Conservation (phyloP, 2,888 invertebrate genomes). For the Rotaria sp. region DNA sequence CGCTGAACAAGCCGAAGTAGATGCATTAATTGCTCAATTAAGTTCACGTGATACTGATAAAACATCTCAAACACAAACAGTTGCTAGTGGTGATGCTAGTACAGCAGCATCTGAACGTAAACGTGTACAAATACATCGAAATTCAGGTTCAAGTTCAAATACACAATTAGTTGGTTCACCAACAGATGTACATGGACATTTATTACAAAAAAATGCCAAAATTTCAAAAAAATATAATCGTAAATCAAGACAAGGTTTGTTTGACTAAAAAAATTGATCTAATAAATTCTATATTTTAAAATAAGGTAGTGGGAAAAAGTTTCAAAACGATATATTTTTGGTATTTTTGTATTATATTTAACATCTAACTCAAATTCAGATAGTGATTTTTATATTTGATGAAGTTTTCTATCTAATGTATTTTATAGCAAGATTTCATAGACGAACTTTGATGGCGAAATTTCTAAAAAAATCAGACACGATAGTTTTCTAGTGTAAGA, state of each 20-base stretch:
- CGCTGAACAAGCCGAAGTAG: conserved; percentile 10
- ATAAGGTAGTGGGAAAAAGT: too few relatives aligned
- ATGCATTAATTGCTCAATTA: conserved; percentile 7
- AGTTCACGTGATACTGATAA: neutral
- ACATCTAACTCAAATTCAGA: too few relatives aligned
- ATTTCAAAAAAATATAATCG: neutral
- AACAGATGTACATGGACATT: neutral
- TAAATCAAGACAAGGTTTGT: conserved; percentile 20
- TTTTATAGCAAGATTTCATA: too few relatives aligned
- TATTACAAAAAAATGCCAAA: conserved; percentile 22
- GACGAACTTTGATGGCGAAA: too few relatives aligned
- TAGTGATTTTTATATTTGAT: too few relatives aligned
- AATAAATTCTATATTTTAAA: too few relatives aligned
- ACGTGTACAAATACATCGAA: neutral
- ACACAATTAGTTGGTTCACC: neutral
- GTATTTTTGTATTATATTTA: too few relatives aligned
- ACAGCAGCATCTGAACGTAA: neutral
- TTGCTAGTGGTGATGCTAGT: neutral
- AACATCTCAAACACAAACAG: neutral
- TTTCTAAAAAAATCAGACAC: too few relatives aligned
- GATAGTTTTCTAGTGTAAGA: too few relatives aligned
- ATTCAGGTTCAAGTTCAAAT: neutral
- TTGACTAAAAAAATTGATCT: too few relatives aligned
- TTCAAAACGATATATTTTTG: too few relatives aligned
- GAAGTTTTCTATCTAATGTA: too few relatives aligned